Base-by-base conservation (phyloP, 2,113 vertebrate genomes). In the Leptosomus discolor region DNA sequence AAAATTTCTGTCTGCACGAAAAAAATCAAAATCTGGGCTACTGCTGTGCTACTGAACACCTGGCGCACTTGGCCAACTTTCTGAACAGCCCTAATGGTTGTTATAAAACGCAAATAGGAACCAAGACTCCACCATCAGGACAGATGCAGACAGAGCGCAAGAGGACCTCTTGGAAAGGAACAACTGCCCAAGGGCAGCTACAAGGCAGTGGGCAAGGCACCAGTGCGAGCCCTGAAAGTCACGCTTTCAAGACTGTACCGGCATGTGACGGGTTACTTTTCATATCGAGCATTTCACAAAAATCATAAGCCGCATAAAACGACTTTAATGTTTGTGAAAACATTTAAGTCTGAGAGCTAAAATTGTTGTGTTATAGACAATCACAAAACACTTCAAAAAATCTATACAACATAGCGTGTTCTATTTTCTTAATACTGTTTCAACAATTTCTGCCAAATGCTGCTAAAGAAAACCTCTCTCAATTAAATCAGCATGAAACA, bases 401-500 rank as follows among this genome's bases (percentile, higher is more conserved):
- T 88, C 85, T 71, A 95, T 84, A 91, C 54, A 58, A 45, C 71
- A 79, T 3, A 45, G 79, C 32, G 36, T 32, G 43, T 76, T 92
- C 71, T 93, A 60, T 90, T 94, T 92, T 91, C 81, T 92, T 89
- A 93, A 88, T 65, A 93, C 15, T 34, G 37, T 83, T 92, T 90
- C 92, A 92, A 88, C 71, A 37, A 80, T 88, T 88, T 86, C 88
- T 88, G 63, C 56, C 85, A 92, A 94, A 92, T 39, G 79, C 76
- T 56, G 29, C 79, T 88, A 22, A 80, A 93, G 91, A 94, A 95
- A 97, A 84, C 23, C 37, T 86, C 67, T 83, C 88, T 77, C 94
- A 96, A 86, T 92, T 94, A 96, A 92, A 94, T 77, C 92, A 89
- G 91, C 22, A 4, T 81, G 92, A 94, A 91, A 78, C 43, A 50